Conservation (phyloP, 1,140 invertebrate species). For the Trichomalopsis sarcophagae region DNA sequence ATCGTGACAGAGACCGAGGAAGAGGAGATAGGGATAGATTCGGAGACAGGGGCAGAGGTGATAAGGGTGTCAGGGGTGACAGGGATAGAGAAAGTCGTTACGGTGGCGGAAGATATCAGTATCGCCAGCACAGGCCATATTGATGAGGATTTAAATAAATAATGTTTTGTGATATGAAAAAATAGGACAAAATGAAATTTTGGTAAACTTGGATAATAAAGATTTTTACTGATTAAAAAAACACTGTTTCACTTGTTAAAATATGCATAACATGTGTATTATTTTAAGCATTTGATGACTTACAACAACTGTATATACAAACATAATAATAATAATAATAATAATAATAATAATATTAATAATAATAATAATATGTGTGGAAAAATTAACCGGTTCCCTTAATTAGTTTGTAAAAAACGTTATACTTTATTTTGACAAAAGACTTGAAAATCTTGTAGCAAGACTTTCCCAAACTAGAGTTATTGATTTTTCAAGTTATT, state of each 20-base stretch:
- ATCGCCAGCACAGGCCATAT: neutral
- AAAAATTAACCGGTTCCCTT: conserved; percentile 42
- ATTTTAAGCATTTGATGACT: conserved; percentile 44
- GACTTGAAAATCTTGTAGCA: conserved; percentile 26
- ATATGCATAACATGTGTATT: conserved; percentile 48
- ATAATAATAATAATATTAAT: too few species aligned
- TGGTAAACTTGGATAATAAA: neutral
- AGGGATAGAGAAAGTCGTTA: neutral
- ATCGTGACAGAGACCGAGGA: conserved; percentile 2
- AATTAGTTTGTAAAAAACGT: conserved; percentile 48
- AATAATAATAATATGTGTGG: conserved; percentile 36
- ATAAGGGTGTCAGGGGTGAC: neutral
- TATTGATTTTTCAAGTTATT: conserved; percentile 31
- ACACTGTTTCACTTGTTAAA: conserved; percentile 40
- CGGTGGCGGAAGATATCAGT: neutral
- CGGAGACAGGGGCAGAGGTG: conserved; percentile 5
- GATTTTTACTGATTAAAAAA: conserved; percentile 25
- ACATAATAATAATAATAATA: conserved; percentile 9
- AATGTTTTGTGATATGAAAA: conserved; percentile 16
- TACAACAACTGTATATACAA: conserved; percentile 52
- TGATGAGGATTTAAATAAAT: neutral
- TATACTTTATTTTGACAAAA: conserved; percentile 43
- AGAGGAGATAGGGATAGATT: conserved; percentile 16
- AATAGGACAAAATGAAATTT: neutral
- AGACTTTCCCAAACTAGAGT: conserved; percentile 17